Evolutionary conservation across 2,113 vertebrate genomes (phyloP), one percentile per base, ranked within the genome.

Genomic region (Oxygymnocypris stewartii): DNA sequence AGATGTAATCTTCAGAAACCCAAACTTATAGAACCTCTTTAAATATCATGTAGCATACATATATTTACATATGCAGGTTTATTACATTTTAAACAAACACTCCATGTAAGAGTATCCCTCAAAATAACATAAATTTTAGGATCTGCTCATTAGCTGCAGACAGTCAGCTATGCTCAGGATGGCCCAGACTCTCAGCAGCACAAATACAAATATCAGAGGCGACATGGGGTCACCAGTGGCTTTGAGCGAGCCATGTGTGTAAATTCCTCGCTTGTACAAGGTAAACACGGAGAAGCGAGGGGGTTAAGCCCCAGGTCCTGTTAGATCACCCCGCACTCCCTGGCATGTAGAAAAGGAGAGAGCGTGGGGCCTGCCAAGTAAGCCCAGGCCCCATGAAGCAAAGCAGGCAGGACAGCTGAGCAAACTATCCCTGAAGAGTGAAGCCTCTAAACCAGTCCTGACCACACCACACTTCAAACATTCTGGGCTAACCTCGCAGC

Each of bases 381-480:
- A 86, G 76, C 79, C 79, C 57, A 74, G 85, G 57, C 28, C 42
- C 76, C 65, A 18, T 86, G 84, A 88, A 86, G 84, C 88, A 88
- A 84, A 89, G 84, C 80, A 81, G 85, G 23, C 85, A n/a, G 87
- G 83, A 74, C 84, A 89, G 87, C 88, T 91, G 90, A 90, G 75
- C 87, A 89, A 87, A 89, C 87, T 77, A 37, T 78, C 65, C 75
- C 80, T 63, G 47, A 89, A 85, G 74, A 87, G 77, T 42, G 49
- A 63, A 54, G 87, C 57, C 49, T 40, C 79, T 59, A 63, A 77
- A 49, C 76, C 67, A 42, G 84, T n/a, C 86, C 69, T 63, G 57
- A 88, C 78, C 79, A 74, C 87, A 86, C 59, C 78, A 71, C 84
- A 79, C 85, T 87, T 89, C 88, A 84, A 86, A 90, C 76, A 82